Evolutionary conservation across 2,797 vertebrate species (phyloP).

Genomic region (Manis crassicaudata): DNA sequence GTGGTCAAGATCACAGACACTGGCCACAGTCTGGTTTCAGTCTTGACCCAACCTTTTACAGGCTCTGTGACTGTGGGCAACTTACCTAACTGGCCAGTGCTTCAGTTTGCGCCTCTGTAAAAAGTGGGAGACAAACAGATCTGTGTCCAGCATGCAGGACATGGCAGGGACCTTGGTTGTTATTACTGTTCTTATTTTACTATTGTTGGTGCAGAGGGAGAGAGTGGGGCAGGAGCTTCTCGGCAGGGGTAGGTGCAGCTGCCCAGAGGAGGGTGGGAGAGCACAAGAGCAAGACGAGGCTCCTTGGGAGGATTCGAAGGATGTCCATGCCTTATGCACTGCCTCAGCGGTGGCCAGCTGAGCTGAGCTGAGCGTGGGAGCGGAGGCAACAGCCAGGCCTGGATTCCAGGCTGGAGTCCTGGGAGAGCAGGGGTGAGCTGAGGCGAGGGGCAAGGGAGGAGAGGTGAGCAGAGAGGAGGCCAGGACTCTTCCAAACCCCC

Average conservation of each 20-base stretch:
- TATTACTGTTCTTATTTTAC: background rate
- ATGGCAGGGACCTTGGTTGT: background rate
- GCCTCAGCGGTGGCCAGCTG: background rate
- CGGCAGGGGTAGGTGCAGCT: background rate
- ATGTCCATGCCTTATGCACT: background rate
- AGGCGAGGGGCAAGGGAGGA: background rate
- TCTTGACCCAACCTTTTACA: background rate
- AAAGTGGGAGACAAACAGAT: background rate
- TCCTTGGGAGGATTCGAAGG: background rate
- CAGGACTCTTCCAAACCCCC: constrained; percentile 41
- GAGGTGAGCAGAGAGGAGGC: constrained; percentile 41
- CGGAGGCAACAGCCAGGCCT: background rate
- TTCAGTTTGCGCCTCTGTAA: background rate
- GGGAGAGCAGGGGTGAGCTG: background rate
- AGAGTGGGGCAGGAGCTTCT: background rate
- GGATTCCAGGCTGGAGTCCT: constrained; percentile 53
- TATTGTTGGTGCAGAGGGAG: background rate
- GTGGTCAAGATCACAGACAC: background rate
- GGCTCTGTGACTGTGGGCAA: background rate
- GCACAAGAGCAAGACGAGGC: background rate
- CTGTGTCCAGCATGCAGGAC: background rate
- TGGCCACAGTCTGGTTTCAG: background rate
- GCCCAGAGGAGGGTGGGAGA: background rate
- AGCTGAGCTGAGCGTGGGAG: constrained; percentile 45
- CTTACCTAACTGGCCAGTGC: background rate